Percentiles rank a stretch among this genome's conserved stretches.
Conservation (phyloP, 2,113 vertebrate genomes). For the Apodemus speciosus region DNA sequence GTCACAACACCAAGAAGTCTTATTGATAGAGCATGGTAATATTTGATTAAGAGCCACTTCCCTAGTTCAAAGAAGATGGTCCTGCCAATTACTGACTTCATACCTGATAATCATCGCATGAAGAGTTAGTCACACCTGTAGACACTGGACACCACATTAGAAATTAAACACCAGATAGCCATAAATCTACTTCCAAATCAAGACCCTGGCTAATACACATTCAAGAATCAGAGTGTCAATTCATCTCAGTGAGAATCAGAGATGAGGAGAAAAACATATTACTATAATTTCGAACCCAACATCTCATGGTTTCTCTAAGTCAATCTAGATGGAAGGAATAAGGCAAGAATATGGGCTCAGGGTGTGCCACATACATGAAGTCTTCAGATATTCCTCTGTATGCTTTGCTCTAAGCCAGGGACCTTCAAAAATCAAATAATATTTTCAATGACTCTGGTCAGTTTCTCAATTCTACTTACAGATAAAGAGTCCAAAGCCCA, state of each 20-base stretch:
- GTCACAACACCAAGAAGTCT: background rate
- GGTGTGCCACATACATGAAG: background rate
- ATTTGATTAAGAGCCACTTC: background rate
- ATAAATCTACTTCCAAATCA: background rate
- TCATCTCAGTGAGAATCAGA: background rate
- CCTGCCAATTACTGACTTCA: background rate
- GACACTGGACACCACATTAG: background rate
- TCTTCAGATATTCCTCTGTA: no score
- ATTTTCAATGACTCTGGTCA: background rate
- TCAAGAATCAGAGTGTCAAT: background rate
- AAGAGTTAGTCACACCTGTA: background rate
- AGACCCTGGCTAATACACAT: background rate
- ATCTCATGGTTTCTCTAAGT: background rate
- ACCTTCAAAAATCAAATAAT: background rate
- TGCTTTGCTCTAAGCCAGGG: background rate
- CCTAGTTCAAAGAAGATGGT: conserved; percentile 21
- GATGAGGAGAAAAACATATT: conserved; percentile 22
- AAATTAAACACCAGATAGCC: background rate
- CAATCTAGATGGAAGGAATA: background rate
- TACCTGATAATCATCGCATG: background rate
- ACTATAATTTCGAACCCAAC: background rate
- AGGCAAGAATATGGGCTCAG: background rate
- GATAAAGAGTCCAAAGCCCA: background rate
- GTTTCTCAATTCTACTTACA: background rate
- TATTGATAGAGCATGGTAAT: background rate